Percentiles rank a stretch among this genome's conserved stretches.
Conservation (phyloP, 2,797 vertebrate genomes). For the Arctocebus calabarensis region DNA sequence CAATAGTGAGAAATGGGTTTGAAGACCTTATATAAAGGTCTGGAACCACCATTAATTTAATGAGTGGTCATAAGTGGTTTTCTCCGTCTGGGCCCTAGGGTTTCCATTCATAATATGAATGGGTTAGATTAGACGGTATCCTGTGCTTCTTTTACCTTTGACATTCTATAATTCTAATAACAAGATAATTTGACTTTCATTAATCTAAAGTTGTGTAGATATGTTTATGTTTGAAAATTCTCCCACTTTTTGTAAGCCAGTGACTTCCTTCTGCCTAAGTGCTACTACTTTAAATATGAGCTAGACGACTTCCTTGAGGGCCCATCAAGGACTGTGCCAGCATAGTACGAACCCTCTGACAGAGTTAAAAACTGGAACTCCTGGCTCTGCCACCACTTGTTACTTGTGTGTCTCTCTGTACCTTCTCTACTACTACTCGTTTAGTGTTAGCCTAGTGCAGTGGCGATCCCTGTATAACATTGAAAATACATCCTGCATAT, state of each 20-base stretch:
- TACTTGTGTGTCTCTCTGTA: not conserved
- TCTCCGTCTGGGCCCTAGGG: not conserved
- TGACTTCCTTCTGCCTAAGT: not conserved
- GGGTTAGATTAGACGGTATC: not conserved
- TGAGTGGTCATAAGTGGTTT: not conserved
- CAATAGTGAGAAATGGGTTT: not conserved
- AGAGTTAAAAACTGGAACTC: not conserved
- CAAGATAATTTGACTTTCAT: not conserved
- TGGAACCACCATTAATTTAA: not conserved
- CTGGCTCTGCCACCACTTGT: not conserved
- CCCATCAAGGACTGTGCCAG: not conserved
- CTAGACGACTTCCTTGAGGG: not conserved
- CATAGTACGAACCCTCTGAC: not conserved
- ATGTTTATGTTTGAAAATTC: not conserved
- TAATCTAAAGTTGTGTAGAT: not conserved
- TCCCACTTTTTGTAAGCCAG: not conserved
- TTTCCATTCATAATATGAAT: not conserved
- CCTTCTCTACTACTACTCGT: not conserved
- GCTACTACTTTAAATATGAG: not conserved
- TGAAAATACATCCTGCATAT: too few species aligned
- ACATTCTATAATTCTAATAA: not conserved
- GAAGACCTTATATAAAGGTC: not conserved
- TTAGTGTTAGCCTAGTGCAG: not conserved
- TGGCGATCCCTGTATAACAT: too few species aligned
- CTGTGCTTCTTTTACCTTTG: not conserved